Base-by-base conservation (phyloP, 2,797 vertebrate species). In the Halcyon badia region DNA sequence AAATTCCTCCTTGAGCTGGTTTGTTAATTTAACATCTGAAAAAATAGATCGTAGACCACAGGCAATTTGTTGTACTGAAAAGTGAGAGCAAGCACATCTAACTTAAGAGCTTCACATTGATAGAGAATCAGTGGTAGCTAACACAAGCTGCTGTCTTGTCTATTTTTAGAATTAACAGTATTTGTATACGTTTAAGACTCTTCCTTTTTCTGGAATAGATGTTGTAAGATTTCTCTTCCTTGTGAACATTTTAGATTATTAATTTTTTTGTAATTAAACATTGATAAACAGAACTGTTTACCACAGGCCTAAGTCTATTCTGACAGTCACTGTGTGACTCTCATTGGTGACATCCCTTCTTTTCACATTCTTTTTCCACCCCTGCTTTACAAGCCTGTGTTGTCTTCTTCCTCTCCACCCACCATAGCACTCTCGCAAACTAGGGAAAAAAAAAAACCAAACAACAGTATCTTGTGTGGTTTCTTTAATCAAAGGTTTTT, bases 1-100 rank as follows among this genome's bases (percentile, higher is more conserved):
- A n/a, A 69, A 71, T 89, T 96, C 41, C 62, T 91, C 35, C 26
- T 78, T 58, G 76, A 94, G 10, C 48, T 84, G 62, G 16, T 80
- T 93, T 93, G 19, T 96, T 95, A 93, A 77, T 94, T 94, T 94
- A 91, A 70, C 78, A 90, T 46, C 89, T 84, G 84, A 92, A 92
- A 80, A 94, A 96, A 81, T 75, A n/a, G 56, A 48, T 75, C 1
- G 0, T 79, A 85, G 68, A 75, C 71, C 72, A 82, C 17, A 54
- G 44, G 57, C 49, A 69, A 35, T 75, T 80, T 80, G 33, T 69
- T 91, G 33, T 11, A 69, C 35, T 78, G 62, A 48, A 82, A 77
- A 82, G 49, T 24, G 35, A 37, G 62, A n/a, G 39, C 31, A 83
- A 89, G 54, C 41, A 31, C 4, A 1, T 78, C 28, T 48, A 28